Conservation (phyloP, 2,797 vertebrate genomes). For the Pangasius djambal region DNA sequence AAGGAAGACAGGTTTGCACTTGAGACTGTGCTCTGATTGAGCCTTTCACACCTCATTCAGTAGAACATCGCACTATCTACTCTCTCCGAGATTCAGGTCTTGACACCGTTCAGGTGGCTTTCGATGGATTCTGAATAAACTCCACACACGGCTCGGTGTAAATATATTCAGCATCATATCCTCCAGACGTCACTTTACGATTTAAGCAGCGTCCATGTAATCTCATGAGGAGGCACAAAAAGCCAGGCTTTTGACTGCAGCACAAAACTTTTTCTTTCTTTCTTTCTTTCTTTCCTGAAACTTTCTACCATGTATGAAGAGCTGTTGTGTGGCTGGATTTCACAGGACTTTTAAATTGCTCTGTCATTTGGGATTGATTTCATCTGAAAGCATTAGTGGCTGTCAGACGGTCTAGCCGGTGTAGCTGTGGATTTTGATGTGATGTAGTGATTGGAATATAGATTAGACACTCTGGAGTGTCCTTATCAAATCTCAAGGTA, state of each 20-base stretch:
- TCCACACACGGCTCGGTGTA: not conserved
- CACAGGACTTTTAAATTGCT: not conserved
- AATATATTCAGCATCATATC: not conserved
- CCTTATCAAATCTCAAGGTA: constrained; percentile 20
- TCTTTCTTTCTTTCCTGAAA: not conserved
- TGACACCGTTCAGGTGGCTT: not conserved
- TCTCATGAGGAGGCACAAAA: not conserved
- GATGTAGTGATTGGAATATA: constrained; percentile 27
- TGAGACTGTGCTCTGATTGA: not conserved
- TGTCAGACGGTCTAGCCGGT: not conserved
- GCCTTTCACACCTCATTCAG: not conserved
- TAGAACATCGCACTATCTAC: not conserved
- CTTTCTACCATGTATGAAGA: not conserved
- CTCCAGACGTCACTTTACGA: not conserved
- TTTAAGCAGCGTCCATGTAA: not conserved
- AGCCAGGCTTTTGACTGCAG: not conserved
- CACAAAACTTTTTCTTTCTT: not conserved
- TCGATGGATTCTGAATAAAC: not conserved
- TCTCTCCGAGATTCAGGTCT: not conserved
- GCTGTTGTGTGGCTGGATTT: not conserved
- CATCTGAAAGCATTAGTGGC: not conserved
- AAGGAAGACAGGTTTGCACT: not conserved
- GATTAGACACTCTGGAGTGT: constrained; percentile 14
- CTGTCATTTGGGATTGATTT: not conserved
- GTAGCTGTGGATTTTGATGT: constrained; percentile 44